Conservation (phyloP, 2,113 vertebrate genomes). For the Phaethon lepturus region DNA sequence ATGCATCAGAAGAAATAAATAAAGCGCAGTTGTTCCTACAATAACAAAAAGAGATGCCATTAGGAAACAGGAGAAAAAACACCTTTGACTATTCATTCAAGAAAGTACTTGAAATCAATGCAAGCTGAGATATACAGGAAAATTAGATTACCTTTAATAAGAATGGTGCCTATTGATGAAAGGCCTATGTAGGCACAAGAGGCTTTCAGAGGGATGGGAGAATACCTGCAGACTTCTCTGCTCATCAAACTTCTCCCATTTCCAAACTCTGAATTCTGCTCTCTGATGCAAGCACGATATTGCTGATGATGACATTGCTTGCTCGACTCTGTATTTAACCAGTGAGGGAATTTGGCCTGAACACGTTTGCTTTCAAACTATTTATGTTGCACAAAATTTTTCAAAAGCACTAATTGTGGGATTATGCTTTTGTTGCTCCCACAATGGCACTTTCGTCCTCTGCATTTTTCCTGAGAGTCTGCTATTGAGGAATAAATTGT, state of each 20-base stretch:
- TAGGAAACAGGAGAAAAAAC: background rate
- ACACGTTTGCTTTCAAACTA: background rate
- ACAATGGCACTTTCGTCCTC: background rate
- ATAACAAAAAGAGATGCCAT: slow-evolving; percentile 13
- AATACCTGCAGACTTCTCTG: background rate
- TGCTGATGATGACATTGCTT: background rate
- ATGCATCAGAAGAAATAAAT: slow-evolving; percentile 98
- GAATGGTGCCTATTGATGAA: background rate
- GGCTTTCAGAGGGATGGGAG: background rate
- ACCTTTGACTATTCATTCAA: background rate
- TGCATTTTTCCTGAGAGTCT: background rate
- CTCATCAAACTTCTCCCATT: background rate
- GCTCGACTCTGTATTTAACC: background rate
- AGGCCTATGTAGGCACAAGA: background rate
- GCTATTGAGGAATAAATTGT: background rate
- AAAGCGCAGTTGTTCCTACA: slow-evolving; percentile 95
- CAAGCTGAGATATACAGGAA: background rate
- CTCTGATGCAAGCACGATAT: background rate
- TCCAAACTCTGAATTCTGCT: background rate
- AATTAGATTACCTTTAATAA: background rate
- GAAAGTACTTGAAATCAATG: background rate
- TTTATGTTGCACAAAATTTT: background rate
- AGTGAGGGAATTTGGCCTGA: background rate
- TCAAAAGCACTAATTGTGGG: background rate
- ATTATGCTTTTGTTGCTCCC: background rate